Evolutionary conservation across 2,888 invertebrate genomes (phyloP).

Genomic region (Zootermopsis nevadensis): DNA sequence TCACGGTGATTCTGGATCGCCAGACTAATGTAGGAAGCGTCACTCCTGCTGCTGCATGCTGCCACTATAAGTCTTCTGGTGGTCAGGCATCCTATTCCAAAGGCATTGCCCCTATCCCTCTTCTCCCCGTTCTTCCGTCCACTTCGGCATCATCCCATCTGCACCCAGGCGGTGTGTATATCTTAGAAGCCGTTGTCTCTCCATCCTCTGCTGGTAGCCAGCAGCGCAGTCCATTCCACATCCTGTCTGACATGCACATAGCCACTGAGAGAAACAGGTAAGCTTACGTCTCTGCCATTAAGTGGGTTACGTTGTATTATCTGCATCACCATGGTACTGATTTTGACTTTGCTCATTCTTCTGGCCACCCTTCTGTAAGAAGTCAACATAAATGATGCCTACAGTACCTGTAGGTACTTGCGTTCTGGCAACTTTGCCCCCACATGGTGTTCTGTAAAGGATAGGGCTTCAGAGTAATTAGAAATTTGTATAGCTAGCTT

Average conservation of each 20-base stretch:
- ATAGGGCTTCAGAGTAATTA: no score
- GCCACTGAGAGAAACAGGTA: slow-evolving; percentile 48
- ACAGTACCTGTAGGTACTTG: no score
- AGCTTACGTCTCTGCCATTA: neutral
- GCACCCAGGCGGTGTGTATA: slow-evolving; percentile 48
- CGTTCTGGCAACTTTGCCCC: no score
- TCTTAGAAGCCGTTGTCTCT: slow-evolving; percentile 49
- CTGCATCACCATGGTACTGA: no score
- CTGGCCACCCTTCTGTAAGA: no score
- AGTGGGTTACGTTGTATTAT: no score
- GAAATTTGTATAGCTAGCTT: no score
- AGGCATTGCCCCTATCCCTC: slow-evolving; percentile 5
- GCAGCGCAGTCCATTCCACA: slow-evolving; percentile 57
- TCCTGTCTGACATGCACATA: slow-evolving; percentile 56
- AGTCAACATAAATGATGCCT: no score
- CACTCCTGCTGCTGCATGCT: neutral
- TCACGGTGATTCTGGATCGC: slow-evolving; percentile 21
- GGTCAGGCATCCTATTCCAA: slow-evolving; percentile 1
- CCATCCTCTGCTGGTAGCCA: slow-evolving; percentile 39
- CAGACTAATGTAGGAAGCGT: neutral
- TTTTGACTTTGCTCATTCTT: no score
- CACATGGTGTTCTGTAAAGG: no score
- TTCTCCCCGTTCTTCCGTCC: slow-evolving; percentile 20
- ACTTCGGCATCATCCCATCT: slow-evolving; percentile 23
- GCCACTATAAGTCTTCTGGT: neutral